Base-by-base conservation (phyloP, 2,113 vertebrate genomes). In the Bungarus multicinctus region DNA sequence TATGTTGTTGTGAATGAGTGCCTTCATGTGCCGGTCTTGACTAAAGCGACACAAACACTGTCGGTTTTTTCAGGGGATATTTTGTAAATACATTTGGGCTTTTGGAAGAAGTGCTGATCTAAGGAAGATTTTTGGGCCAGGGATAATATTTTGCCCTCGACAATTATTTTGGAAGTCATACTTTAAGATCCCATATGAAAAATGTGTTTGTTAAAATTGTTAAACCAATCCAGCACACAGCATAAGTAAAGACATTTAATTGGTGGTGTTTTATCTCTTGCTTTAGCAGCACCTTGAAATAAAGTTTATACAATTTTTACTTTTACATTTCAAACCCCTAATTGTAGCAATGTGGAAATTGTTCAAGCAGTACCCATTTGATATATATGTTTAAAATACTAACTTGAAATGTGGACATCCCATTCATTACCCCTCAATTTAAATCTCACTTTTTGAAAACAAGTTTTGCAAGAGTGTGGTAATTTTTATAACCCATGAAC, bases 1-100 rank as follows among this genome's bases (percentile, higher is more conserved):
- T 96, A 91, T 91, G 74, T 94, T 96, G 94, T 96, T 96, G 94
- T 93, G 96, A 94, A 95, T 12, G 94, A 94, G 43, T 87, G 39
- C 87, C 64, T 86, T 34, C 69, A 64, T 90, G 30, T 39, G 23
- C 81, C 2, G 0, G 2, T 14, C 57, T 81, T 89, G n/a, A 58
- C 3, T 14, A 20, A 39, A n/a, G 43, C 45, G 1, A 20, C 7
- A 30, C n/a, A n/a, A n/a, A 16, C 23, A 5, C 34, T 6, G 3
- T 14, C 22, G 1, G 22, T 12, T 91, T 43, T n/a, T 23, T 7
- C 12, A 54, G 39, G 50, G 50, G 34, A 55, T n/a, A 30, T 87
- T 85, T 87, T 94, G 90, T 95, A 93, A 94, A 92, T 1, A 39
- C 30, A 14, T 43, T 55, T 54, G 57, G n/a, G 6, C 27, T 74